Conservation (phyloP, 1,140 invertebrate species). For the Danaus melanippus region DNA sequence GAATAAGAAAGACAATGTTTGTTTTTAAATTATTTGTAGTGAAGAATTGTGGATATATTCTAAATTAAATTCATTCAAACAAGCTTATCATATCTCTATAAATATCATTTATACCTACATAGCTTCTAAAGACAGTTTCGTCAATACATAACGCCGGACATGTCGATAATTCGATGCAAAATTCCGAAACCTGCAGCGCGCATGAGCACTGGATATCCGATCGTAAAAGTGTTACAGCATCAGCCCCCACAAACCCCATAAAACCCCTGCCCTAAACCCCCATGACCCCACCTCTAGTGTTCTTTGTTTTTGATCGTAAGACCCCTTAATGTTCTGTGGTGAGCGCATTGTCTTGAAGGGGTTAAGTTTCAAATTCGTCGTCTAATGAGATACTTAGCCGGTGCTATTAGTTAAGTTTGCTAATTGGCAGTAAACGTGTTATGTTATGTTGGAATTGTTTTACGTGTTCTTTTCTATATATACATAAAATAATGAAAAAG, state of each 20-base stretch:
- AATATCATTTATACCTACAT: slow-evolving; percentile 6
- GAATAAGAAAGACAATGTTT: too few species aligned
- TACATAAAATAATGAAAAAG: too few species aligned
- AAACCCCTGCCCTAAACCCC: slow-evolving; percentile 23
- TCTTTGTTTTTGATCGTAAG: slow-evolving; percentile 68
- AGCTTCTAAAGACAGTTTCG: neutral
- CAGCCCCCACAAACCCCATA: too few species aligned
- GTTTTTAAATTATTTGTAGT: too few species aligned
- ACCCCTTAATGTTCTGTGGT: slow-evolving; percentile 59
- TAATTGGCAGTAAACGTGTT: slow-evolving; percentile 13
- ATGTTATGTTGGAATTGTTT: too few species aligned
- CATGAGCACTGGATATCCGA: slow-evolving; percentile 62
- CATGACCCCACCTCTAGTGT: slow-evolving; percentile 33
- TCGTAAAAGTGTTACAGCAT: slow-evolving; percentile 64
- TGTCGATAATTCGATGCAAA: slow-evolving; percentile 63
- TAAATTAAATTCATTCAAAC: too few species aligned
- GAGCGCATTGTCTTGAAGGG: slow-evolving; percentile 44
- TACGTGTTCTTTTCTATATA: too few species aligned
- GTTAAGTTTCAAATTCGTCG: slow-evolving; percentile 27
- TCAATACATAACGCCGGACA: slow-evolving; percentile 8
- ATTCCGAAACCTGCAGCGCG: slow-evolving; percentile 52
- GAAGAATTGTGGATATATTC: too few species aligned
- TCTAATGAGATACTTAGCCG: slow-evolving; percentile 16
- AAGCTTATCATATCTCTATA: neutral
- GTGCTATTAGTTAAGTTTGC: slow-evolving; percentile 15